Base-by-base conservation (phyloP, 2,888 invertebrate genomes). In the Diaphora mendica region DNA sequence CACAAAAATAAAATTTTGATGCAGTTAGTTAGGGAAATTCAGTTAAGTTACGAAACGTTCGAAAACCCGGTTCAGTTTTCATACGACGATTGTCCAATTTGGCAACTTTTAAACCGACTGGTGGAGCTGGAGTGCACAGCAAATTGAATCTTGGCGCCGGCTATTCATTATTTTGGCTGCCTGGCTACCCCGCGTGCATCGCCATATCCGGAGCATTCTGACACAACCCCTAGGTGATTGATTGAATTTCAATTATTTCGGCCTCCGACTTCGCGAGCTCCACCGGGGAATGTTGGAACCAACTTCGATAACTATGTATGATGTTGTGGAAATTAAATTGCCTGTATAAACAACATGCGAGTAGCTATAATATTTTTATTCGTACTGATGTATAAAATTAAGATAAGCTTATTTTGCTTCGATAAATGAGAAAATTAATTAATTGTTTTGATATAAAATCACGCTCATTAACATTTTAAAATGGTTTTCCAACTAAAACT, bases 131-230 rank as follows among this genome's bases (percentile, higher is more conserved):
- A 91, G 90, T 88, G 90, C 89, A 85, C 84, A 85, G 89, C 87
- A 91, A 91, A 93, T 91, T 91, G 90, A 92, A 92, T 91, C 87
- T 91, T 90, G 91, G 90, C 91, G 82, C 78, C 73, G 78, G 84
- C 82, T 81, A 84, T 87, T 87, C 85, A 87, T 88, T 90, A 89
- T 86, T 84, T 81, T 87, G 87, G 84, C 82, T 79, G 77, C 39
- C 76, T 84, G 84, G 64, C 66, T 65, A 72, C 48, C 69, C 70
- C 35, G 66, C 74, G 64, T 59, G 74, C 71, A 69, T 42, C 65
- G 44, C 65, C 71, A 71, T 64, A 72, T 30, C 51, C 66, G 55
- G 20, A 59, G 64, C 72, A 67, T 69, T 71, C 44, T 75, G 68
- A 62, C 72, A 59, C 73, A 62, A 68, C 59, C 33, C 70, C 70